phyloP scores from a whole-genome alignment of 2,113 vertebrate genomes.

The Bostrychus sinensis region DNA sequence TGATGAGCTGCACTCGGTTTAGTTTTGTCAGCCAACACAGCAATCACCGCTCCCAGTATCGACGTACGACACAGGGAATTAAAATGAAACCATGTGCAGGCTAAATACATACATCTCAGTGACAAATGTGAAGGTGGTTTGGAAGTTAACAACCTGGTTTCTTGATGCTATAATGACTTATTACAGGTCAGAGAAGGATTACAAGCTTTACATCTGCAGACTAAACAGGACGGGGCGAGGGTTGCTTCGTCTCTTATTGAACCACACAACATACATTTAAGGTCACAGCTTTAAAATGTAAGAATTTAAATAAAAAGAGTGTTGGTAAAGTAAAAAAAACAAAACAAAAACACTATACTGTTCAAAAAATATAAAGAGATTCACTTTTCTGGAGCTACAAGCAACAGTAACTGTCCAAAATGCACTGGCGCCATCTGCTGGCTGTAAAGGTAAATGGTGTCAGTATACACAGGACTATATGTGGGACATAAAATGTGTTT shows the following conservation, averaged over 20 bases:
- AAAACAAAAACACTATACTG: no score
- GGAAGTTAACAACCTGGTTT: not conserved
- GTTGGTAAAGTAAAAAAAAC: not conserved
- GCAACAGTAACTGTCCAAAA: not conserved
- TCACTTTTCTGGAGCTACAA: no score
- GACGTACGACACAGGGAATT: not conserved
- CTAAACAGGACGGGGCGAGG: conserved; percentile 46
- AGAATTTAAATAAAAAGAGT: not conserved
- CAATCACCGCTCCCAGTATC: not conserved
- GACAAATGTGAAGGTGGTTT: not conserved
- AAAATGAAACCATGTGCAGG: not conserved
- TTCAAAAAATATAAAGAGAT: no score
- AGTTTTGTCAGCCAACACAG: conserved; percentile 22
- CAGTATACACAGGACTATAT: no score
- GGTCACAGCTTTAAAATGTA: conserved; percentile 26
- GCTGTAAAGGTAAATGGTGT: not conserved
- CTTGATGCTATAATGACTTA: conserved; percentile 9
- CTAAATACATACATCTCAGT: not conserved
- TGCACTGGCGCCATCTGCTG: conserved; percentile 39
- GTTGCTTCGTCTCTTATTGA: conserved; percentile 16
- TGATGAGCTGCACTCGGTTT: conserved; percentile 3
- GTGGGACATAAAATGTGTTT: no score
- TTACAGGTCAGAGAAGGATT: conserved; percentile 38
- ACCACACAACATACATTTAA: conserved; percentile 34
- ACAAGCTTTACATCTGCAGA: conserved; percentile 26